A percentile compares a stretch with the other conserved stretches of the same genome.
Evolutionary conservation across 2,888 invertebrate genomes (phyloP).

Genomic region (Drosophila eohydei): DNA sequence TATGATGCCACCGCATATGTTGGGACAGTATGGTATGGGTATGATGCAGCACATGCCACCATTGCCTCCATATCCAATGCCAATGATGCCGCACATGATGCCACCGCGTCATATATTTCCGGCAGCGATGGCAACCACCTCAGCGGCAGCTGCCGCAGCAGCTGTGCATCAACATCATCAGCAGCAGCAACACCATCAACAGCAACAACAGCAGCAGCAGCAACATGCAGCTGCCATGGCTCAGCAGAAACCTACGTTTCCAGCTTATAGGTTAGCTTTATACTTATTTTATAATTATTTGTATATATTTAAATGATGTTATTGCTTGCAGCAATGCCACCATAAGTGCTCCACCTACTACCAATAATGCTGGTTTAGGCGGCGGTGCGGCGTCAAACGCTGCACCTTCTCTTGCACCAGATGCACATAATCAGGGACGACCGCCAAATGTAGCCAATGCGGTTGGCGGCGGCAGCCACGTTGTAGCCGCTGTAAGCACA

Average conservation of each 20-base stretch:
- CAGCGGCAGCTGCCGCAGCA: slow-evolving; percentile 85
- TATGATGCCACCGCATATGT: slow-evolving; percentile 87
- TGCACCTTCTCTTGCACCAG: slow-evolving; percentile 76
- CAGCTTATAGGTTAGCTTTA: slow-evolving; percentile 89
- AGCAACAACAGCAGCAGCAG: slow-evolving; percentile 39
- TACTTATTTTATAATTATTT: no score
- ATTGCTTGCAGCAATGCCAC: slow-evolving; percentile 88
- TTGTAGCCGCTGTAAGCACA: slow-evolving; percentile 92
- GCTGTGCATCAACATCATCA: slow-evolving; percentile 55
- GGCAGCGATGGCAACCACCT: slow-evolving; percentile 89
- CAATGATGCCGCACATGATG: slow-evolving; percentile 87
- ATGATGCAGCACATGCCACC: slow-evolving; percentile 90
- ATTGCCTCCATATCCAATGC: slow-evolving; percentile 91
- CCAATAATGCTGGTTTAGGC: slow-evolving; percentile 84
- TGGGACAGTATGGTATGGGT: slow-evolving; percentile 87
- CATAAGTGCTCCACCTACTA: slow-evolving; percentile 91
- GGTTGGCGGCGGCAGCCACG: slow-evolving; percentile 85
- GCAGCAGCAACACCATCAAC: slow-evolving; percentile 40
- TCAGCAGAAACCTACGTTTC: slow-evolving; percentile 91
- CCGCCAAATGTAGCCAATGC: slow-evolving; percentile 43
- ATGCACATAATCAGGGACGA: slow-evolving; percentile 68
- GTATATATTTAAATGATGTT: not conserved
- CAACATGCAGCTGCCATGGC: slow-evolving; percentile 83
- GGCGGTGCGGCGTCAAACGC: slow-evolving; percentile 83
- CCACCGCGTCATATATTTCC: slow-evolving; percentile 92